Percentiles rank a stretch among this genome's conserved stretches.
Evolutionary conservation across 2,113 vertebrate genomes (phyloP).

Genomic region (Cyprinodon brontotheroides): DNA sequence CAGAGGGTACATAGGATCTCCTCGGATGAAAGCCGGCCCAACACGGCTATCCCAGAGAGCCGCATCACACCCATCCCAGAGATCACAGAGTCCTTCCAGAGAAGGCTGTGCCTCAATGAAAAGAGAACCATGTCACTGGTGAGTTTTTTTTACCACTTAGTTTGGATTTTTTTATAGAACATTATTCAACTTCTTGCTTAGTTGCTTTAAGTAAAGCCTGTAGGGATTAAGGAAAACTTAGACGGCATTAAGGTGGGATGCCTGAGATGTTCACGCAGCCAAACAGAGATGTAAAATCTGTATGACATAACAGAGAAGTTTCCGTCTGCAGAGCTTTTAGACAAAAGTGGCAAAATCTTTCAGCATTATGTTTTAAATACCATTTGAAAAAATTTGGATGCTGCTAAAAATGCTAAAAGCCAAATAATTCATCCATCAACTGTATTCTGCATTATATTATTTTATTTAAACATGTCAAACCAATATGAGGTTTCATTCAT

Average conservation of each 20-base stretch:
- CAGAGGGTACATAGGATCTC: constrained; percentile 72
- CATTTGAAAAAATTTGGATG: too few species aligned
- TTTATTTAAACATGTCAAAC: too few species aligned
- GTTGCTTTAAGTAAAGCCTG: constrained; percentile 1
- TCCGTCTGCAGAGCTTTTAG: background rate
- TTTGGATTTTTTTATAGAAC: background rate
- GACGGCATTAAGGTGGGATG: constrained; percentile 7
- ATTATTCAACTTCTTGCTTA: background rate
- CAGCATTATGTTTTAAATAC: too few species aligned
- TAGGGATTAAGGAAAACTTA: constrained; percentile 15
- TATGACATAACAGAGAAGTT: background rate
- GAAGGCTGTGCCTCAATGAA: constrained; percentile 79
- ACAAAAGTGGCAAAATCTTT: background rate
- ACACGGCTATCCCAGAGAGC: constrained; percentile 64
- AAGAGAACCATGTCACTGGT: constrained; percentile 81
- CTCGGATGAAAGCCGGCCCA: constrained; percentile 74
- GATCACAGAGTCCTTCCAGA: constrained; percentile 84
- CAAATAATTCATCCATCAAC: too few species aligned
- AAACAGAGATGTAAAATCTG: background rate
- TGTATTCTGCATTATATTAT: too few species aligned
- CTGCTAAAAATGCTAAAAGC: too few species aligned
- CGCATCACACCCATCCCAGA: constrained; percentile 82
- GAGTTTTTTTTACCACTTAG: constrained; percentile 8
- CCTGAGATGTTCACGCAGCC: background rate
- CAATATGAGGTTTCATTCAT: too few species aligned